These are phyloP conservation scores for Trachops cirrhosus DNA, from an alignment of 2,797 vertebrate genomes.

Conservation along the genomic window DNA sequence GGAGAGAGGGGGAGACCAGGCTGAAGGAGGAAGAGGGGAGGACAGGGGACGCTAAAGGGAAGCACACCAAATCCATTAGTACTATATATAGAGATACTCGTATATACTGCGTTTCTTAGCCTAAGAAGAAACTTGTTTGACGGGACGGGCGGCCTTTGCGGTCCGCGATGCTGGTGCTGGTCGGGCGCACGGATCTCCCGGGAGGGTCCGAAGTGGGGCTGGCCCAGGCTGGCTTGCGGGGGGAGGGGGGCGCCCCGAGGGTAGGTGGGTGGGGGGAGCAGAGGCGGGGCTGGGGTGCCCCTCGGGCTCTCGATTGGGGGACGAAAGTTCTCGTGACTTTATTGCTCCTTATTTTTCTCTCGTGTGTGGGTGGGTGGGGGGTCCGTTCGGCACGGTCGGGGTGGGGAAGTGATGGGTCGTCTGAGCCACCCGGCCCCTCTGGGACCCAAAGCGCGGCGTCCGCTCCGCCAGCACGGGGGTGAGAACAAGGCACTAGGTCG, in stretches of 20 bases:
- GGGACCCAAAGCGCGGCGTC: slow-evolving; percentile 76
- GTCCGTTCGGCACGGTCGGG: slow-evolving; percentile 63
- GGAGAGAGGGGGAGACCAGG: slow-evolving; percentile 74
- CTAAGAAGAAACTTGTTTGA: slow-evolving; percentile 84
- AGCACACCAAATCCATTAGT: slow-evolving; percentile 94
- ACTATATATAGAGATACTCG: slow-evolving; percentile 93
- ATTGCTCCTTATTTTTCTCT: slow-evolving; percentile 76
- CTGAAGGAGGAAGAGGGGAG: slow-evolving; percentile 84
- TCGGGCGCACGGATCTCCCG: slow-evolving; percentile 78
- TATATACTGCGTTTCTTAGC: slow-evolving; percentile 83
- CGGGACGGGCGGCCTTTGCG: slow-evolving; percentile 77
- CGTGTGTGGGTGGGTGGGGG: slow-evolving; percentile 15
- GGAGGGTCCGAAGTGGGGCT: slow-evolving; percentile 68
- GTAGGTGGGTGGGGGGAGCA: slow-evolving; percentile 42
- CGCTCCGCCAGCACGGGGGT: slow-evolving; percentile 78
- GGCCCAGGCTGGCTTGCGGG: slow-evolving; percentile 74
- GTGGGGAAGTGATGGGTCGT: slow-evolving; percentile 64
- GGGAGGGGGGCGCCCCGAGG: slow-evolving; percentile 45
- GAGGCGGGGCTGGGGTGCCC: slow-evolving; percentile 67
- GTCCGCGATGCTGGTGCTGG: slow-evolving; percentile 78
- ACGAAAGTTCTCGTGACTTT: slow-evolving; percentile 71
- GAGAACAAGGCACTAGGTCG: slow-evolving; percentile 82
- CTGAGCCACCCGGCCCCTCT: slow-evolving; percentile 78
- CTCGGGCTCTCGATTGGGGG: slow-evolving; percentile 68
- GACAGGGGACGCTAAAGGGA: slow-evolving; percentile 87